Percentiles rank a stretch among this genome's conserved stretches.
These are phyloP conservation scores for Blastobasis adustella DNA, from an alignment of 2,888 invertebrate genomes.

Conservation along the genomic window DNA sequence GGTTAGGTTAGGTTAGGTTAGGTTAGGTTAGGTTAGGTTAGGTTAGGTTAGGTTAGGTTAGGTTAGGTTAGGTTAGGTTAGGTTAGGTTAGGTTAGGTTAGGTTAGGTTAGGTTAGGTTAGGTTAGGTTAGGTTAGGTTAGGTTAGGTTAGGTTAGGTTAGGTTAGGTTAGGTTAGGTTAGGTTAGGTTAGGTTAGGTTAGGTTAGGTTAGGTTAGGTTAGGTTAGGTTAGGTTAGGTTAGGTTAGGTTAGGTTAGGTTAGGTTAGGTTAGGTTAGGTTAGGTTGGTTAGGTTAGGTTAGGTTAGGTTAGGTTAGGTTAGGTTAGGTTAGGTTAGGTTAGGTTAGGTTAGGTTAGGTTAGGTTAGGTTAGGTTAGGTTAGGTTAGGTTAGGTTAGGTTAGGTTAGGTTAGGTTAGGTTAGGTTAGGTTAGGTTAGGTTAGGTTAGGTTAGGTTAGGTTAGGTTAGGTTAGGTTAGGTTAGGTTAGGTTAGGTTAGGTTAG, in stretches of 20 bases:
- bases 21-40: constrained; percentile 12
- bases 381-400: constrained; percentile 9
- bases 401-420: constrained; percentile 8
- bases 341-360: too few species aligned
- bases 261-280: constrained; percentile 6
- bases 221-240: constrained; percentile 10
- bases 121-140: constrained; percentile 13
- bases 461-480: constrained; percentile 12
- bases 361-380: constrained; percentile 11
- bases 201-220: constrained; percentile 9
- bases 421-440: constrained; percentile 9
- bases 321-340: constrained; percentile 10
- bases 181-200: constrained; percentile 10
- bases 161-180: constrained; percentile 7
- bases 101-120: constrained; percentile 10
- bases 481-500: constrained; percentile 12
- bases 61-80: constrained; percentile 9
- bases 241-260: constrained; percentile 10
- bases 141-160: constrained; percentile 14
- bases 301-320: constrained; percentile 8
- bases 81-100: constrained; percentile 11
- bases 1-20: constrained; percentile 13
- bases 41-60: constrained; percentile 9
- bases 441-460: constrained; percentile 9
- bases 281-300: constrained; percentile 8